Evolutionary conservation across 2,888 invertebrate genomes (phyloP), one percentile per base, ranked within the genome.

Genomic region (Trimorus sp.): DNA sequence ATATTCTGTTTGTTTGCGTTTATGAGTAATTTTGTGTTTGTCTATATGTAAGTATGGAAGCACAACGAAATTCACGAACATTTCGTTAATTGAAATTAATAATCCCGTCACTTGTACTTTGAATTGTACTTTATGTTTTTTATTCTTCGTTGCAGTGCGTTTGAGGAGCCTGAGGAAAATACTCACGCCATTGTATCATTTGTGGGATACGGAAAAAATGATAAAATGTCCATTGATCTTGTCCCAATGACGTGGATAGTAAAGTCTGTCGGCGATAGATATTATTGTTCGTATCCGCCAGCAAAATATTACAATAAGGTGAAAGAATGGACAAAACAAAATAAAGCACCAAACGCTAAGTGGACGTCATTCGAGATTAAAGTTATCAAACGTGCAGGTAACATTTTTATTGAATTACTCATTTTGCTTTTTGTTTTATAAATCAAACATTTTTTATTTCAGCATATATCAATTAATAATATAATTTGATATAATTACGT

Each of bases 221-320:
- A 51, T 51, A 51, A 51, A 15, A 51, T 14, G 51, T 51, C 51
- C 1, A 51, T 51, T 51, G 51, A 51, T 51, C 15, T 51, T 14
- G 51, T 51, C 2, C 51, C 51, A 51, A 8, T 51, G n/a, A 6
- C 51, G 51, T 51, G 51, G 51, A 15, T 51, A 51, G 6, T 1
- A 51, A 51, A 51, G 51, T n/a, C n/a, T n/a, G 12, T 14, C 7
- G 7, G 12, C 51, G 14, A 51, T n/a, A 51, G 1, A 4, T 14
- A n/a, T 7, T 8, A 15, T 45, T 45, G 45, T 45, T 45, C 6
- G 12, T 45, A 45, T 45, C 45, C 45, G 12, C 45, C 45, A 45
- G 2, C 45, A 45, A 45, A 45, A 45, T 45, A 4, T 45, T 45
- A 45, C 45, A 45, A 6, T 45, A 11, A 45, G 4, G 45, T 45